Evolutionary conservation across 2,797 vertebrate genomes (phyloP).

Genomic region (Aeoliscus strigatus): DNA sequence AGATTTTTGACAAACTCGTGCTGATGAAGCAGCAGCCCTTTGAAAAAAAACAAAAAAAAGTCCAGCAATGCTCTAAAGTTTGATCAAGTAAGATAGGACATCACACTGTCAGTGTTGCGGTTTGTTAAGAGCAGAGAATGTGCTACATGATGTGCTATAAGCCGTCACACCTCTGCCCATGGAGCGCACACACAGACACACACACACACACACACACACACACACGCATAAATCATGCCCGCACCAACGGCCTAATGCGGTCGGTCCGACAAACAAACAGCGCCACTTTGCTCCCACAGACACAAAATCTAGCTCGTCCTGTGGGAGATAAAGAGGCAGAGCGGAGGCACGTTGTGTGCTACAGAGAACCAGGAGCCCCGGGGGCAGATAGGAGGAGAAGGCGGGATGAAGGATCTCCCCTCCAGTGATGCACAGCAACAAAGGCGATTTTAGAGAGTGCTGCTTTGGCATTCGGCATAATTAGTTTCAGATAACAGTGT

Average conservation of each 20-base stretch:
- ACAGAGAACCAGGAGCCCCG: slow-evolving; percentile 41
- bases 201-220: slow-evolving; percentile 9
- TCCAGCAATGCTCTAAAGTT: slow-evolving; percentile 8
- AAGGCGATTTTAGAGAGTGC: slow-evolving; percentile 52
- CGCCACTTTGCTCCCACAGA: slow-evolving; percentile 15
- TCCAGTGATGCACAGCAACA: slow-evolving; percentile 59
- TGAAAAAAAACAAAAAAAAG: too few species aligned
- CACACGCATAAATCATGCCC: slow-evolving; percentile 38
- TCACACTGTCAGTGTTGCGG: slow-evolving; percentile 27
- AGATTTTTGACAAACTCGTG: too few species aligned
- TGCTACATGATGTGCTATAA: slow-evolving; percentile 46
- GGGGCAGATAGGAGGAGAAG: slow-evolving; percentile 47
- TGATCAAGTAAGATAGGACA: slow-evolving; percentile 38
- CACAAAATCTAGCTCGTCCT: slow-evolving; percentile 22
- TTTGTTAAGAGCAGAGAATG: slow-evolving; percentile 51
- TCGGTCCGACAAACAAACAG: slow-evolving; percentile 16
- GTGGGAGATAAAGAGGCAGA: slow-evolving; percentile 44
- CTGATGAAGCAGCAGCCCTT: too few species aligned
- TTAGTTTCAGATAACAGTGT: slow-evolving; percentile 63
- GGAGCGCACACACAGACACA: slow-evolving; percentile 16
- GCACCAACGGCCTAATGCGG: slow-evolving; percentile 18
- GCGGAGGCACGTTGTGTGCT: slow-evolving; percentile 26
- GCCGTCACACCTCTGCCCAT: slow-evolving; percentile 28
- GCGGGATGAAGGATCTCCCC: slow-evolving; percentile 57
- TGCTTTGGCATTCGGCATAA: slow-evolving; percentile 52